Evolutionary conservation across 2,797 vertebrate genomes (phyloP), one percentile per base, ranked within the genome.

Genomic region (Gymnoscopelus braueri): DNA sequence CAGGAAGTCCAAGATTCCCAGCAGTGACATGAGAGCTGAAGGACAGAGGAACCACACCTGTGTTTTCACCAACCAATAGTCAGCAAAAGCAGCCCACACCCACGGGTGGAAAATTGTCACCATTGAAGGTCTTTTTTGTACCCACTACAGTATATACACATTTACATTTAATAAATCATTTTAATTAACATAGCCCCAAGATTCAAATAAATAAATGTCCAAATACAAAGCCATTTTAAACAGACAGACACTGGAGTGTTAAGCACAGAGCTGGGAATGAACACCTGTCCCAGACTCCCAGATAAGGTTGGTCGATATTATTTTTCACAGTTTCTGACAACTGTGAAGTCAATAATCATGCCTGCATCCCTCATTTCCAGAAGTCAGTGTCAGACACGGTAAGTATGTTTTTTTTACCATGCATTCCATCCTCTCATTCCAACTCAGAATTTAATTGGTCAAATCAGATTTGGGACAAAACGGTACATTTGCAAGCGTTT

Each of bases 11-110:
- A 98, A 80, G 55, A 96, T 58, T 1, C 74, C 96, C 81, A 99
- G 89, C 11, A 99, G 91, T 49, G 93, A 84, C 93, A 98, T 96
- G 19, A 99, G 92, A 69, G 97, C 97, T 99, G 92, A 32, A 76
- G 71, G 69, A 60, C 59, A 5, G 12, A 11, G 7, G 3, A 19
- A 63, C 15, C 15, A 39, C 0, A 0, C 44, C 3, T 19, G 15
- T 44, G 19, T 26, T 44, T 47, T 44, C 39, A 44, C 39, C 39
- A 44, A 44, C 39, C 39, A 44, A 39, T 39, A 39, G 8, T 44
- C 39, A 44, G 7, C 39, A 44, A 44, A 44, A 44, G 39, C 39
- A 44, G 39, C 39, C 8, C 39, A 44, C 39, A 5, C 32, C 32
- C 32, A 44, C 39, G 2, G 26, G 3, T 29, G 26, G 19, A 39